A percentile compares a stretch with the other conserved stretches of the same genome.
phyloP scores from a whole-genome alignment of 1,140 invertebrate genomes.

The Drosophila insularis region DNA sequence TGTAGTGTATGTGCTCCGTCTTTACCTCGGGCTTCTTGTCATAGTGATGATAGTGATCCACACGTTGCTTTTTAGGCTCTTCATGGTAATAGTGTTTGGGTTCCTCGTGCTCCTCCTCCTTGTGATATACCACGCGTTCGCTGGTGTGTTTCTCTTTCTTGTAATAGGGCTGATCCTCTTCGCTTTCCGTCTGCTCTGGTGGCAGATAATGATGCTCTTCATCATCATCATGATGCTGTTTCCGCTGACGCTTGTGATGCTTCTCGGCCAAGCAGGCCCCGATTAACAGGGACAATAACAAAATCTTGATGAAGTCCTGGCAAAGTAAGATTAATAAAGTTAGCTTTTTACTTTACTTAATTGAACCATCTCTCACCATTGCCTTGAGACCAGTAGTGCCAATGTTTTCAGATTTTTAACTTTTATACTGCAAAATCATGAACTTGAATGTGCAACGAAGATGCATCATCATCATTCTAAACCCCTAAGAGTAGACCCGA shows the following conservation, averaged over 20 bases:
- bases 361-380: conserved; percentile 33
- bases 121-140: conserved; percentile 62
- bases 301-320: conserved; percentile 38
- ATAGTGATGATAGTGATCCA: conserved; percentile 71
- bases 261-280: conserved; percentile 54
- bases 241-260: conserved; percentile 51
- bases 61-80: conserved; percentile 54
- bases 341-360: not conserved
- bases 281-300: conserved; percentile 43
- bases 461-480: conserved; percentile 10
- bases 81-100: conserved; percentile 39
- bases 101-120: conserved; percentile 47
- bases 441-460: conserved; percentile 1
- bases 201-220: conserved; percentile 62
- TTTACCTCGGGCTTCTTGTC: conserved; percentile 68
- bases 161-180: conserved; percentile 41
- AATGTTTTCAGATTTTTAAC: conserved; percentile 11
- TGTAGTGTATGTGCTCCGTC: conserved; percentile 67
- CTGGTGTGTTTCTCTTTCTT: conserved; percentile 68
- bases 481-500: conserved; percentile 27
- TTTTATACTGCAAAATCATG: conserved; percentile 26
- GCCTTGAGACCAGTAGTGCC: conserved; percentile 32
- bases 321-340: not conserved
- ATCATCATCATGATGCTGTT: conserved; percentile 50
- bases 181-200: conserved; percentile 28